These are phyloP conservation scores for Phoxinus dragarum DNA, from an alignment of 2,797 vertebrate species.

Conservation along the genomic window DNA sequence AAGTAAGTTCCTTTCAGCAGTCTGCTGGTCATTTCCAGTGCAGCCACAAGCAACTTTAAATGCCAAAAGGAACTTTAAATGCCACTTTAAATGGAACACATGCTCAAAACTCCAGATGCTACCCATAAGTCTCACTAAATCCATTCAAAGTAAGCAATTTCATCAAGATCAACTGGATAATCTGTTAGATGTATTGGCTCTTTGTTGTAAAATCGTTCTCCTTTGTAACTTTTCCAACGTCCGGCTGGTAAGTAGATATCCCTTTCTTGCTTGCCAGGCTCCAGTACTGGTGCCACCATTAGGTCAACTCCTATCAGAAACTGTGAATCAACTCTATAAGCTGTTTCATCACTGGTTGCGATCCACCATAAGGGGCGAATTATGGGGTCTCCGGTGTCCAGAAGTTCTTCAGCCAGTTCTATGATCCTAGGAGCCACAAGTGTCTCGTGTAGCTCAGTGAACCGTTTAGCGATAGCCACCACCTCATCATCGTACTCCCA, in stretches of 20 bases:
- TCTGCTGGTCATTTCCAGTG: too few species aligned
- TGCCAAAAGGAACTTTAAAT: too few species aligned
- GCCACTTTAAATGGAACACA: not conserved
- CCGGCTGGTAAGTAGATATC: conserved; percentile 94
- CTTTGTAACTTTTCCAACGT: conserved; percentile 94
- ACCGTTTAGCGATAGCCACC: conserved; percentile 90
- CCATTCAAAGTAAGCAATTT: conserved; percentile 93
- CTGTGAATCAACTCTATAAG: conserved; percentile 93
- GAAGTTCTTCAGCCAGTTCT: conserved; percentile 89
- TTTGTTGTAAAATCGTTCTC: conserved; percentile 88
- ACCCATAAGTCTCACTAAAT: conserved; percentile 64
- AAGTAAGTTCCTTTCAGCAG: too few species aligned
- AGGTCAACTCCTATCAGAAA: conserved; percentile 96
- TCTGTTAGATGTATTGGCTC: conserved; percentile 89
- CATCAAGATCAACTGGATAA: conserved; percentile 91
- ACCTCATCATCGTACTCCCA: conserved; percentile 93
- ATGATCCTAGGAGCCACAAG: conserved; percentile 91
- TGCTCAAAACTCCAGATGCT: not conserved
- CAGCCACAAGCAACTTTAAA: too few species aligned
- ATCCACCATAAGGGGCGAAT: conserved; percentile 99
- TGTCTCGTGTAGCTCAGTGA: conserved; percentile 86
- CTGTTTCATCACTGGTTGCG: conserved; percentile 86
- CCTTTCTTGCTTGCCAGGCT: conserved; percentile 91
- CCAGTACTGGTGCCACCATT: conserved; percentile 94
- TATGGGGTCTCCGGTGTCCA: conserved; percentile 91